Evolutionary conservation across 2,797 vertebrate genomes (phyloP), one percentile per base, ranked within the genome.

Genomic region (Nasua narica): DNA sequence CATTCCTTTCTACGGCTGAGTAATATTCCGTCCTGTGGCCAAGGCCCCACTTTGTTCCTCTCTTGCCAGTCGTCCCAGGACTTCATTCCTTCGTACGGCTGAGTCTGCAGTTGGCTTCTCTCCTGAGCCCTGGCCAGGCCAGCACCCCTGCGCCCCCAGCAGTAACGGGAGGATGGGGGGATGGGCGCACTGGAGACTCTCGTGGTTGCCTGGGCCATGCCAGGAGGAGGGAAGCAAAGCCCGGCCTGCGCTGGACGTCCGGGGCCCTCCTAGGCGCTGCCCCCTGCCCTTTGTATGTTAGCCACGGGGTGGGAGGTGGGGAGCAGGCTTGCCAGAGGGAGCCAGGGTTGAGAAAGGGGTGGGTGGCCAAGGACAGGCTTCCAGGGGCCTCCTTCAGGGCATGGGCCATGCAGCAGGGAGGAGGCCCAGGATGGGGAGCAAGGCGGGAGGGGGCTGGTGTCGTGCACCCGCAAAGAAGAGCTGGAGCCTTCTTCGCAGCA

Each of bases 101-200:
- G 54, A 77, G 29, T 82, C 19, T 46, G 25, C 12, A 5, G 14
- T 29, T 72, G 37, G 21, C 32, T 81, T 58, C 70, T 25, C 81
- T 54, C 56, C 37, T 52, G 37, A 13, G 5, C 15, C 10, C n/a
- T 18, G n/a, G 54, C 9, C 69, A n/a, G 70, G 23, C 43, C 43
- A 23, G 5, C 7, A 1, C 90, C 27, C 14, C 35, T 9, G 0
- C 7, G n/a, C 19, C 3, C 43, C 10, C 2, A n/a, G 43, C 14
- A 14, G 58, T 21, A 27, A 48, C 7, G 2, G 32, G 70, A 76
- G 32, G 23, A 21, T 43, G 15, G 60, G 56, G 23, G 23, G 21
- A 25, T 0, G 0, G 50, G 60, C 9, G 0, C 40, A 18, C 37
- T 21, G 16, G 54, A 40, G 56, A 15, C 37, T 2, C 52, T 58